Evolutionary conservation across 2,113 vertebrate species (phyloP), one percentile per base, ranked within the genome.

Genomic region (Illadopsis cleaveri): DNA sequence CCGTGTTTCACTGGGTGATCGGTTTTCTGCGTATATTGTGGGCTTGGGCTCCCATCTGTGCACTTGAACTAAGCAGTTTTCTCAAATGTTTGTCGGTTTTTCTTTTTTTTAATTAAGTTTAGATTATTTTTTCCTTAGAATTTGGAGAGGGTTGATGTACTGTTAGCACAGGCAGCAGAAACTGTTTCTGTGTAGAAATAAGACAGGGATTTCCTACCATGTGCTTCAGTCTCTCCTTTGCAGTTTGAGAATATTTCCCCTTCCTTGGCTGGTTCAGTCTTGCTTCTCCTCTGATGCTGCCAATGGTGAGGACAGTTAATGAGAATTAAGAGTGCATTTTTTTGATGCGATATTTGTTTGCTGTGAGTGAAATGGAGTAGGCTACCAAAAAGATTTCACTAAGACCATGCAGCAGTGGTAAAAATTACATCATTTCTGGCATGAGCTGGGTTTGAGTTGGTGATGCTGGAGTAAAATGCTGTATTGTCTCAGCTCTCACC

Each of bases 21-120:
- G 47, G 88, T 91, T 96, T 88, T 90, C 81, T 89, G 90, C 54
- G 5, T 64, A 10, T 37, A 13, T 75, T 89, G 73, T 89, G 94
- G 76, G 38, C 95, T 86, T 89, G 28, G 69, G 92, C 88, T 95
- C 90, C 90, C 90, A 76, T 93, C 92, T 86, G 89, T 89, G 90
- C 88, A 82, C 90, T 96, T 70, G 76, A 90, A 57, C 48, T 48
- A 35, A 93, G 65, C 88, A 64, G 76, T 96, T 94, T 90, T 66
- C 93, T 93, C 90, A 73, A 83, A 93, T 0, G 0, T 83, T 92
- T 90, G 68, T 69, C 8, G 0, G 23, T 44, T 86, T 90, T 79
- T 68, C 24, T 61, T 77, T 80, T 71, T 56, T 77, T 69, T 19
- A 89, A 93, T 96, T 92, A 94, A 93, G 79, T 95, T 94, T 42